A percentile compares a stretch with the other conserved stretches of the same genome.
These are phyloP conservation scores for Martes martes DNA, from an alignment of 2,113 vertebrate genomes.

Conservation along the genomic window DNA sequence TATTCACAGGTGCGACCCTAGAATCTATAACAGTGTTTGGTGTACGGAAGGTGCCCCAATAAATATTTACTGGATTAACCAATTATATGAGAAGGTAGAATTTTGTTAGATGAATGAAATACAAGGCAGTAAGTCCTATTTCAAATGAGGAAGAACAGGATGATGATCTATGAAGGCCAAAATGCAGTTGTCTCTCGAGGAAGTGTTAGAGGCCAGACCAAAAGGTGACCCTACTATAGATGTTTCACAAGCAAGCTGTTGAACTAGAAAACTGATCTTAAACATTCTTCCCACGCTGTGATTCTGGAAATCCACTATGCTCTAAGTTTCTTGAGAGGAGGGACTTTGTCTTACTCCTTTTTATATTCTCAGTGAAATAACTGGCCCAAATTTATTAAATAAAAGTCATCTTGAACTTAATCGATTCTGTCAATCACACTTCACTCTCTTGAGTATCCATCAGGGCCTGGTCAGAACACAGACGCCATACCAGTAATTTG, in stretches of 20 bases:
- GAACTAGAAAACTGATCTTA: background rate
- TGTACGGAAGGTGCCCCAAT: background rate
- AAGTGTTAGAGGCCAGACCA: background rate
- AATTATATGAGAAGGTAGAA: background rate
- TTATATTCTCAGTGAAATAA: background rate
- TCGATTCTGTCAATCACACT: background rate
- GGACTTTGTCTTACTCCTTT: background rate
- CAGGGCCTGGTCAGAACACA: background rate
- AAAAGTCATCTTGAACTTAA: background rate
- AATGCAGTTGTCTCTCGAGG: background rate
- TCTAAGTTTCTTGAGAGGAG: background rate
- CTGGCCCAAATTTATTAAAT: background rate
- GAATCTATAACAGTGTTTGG: background rate
- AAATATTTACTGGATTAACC: background rate
- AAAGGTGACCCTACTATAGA: background rate
- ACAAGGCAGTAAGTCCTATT: background rate
- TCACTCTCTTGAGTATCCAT: background rate
- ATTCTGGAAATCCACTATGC: background rate
- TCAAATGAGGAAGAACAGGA: background rate
- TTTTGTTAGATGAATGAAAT: background rate
- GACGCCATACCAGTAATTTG: background rate
- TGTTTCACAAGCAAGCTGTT: background rate
- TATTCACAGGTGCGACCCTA: background rate
- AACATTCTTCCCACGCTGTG: background rate
- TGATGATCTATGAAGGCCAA: background rate